phyloP scores from a whole-genome alignment of 2,888 invertebrate genomes.

The Drosophila koepferae region DNA sequence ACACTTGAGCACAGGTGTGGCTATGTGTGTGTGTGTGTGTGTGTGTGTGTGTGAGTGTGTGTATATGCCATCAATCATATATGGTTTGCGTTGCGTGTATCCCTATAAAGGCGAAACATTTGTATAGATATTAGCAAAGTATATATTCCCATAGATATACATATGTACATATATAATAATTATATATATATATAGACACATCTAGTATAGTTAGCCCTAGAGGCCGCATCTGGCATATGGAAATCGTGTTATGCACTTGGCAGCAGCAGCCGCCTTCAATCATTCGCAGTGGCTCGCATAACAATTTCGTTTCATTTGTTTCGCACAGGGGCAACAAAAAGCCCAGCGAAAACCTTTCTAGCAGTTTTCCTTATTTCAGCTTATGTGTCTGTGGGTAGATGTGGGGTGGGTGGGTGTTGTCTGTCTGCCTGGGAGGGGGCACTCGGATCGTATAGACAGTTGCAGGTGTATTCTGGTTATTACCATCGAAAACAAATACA shows the following conservation, averaged over 20 bases:
- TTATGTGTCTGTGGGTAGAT: background rate
- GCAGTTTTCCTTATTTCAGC: background rate
- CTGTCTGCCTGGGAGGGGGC: too few species aligned
- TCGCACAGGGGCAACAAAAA: background rate
- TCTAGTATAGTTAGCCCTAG: too few species aligned
- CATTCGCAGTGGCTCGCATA: conserved; percentile 10
- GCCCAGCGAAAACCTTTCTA: background rate
- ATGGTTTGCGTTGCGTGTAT: conserved; percentile 24
- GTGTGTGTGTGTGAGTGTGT: conserved; percentile 3
- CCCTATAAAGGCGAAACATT: conserved; percentile 13
- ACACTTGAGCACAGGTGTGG: conserved; percentile 9
- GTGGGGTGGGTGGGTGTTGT: background rate
- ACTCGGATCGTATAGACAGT: background rate
- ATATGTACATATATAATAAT: too few species aligned
- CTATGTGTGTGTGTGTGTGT: conserved; percentile 1
- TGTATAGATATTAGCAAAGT: background rate
- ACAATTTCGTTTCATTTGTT: conserved; percentile 32
- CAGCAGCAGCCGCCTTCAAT: conserved; percentile 31
- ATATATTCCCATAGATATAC: background rate
- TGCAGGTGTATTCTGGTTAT: conserved; percentile 50
- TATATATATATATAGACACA: too few species aligned
- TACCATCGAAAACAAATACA: conserved; percentile 34
- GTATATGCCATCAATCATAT: conserved; percentile 43
- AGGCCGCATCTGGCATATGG: conserved; percentile 37
- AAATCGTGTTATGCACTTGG: conserved; percentile 49